Percentiles rank a stretch among this genome's conserved stretches.
Evolutionary conservation across 2,113 vertebrate species (phyloP).

Genomic region (Mionectes macconnelli): DNA sequence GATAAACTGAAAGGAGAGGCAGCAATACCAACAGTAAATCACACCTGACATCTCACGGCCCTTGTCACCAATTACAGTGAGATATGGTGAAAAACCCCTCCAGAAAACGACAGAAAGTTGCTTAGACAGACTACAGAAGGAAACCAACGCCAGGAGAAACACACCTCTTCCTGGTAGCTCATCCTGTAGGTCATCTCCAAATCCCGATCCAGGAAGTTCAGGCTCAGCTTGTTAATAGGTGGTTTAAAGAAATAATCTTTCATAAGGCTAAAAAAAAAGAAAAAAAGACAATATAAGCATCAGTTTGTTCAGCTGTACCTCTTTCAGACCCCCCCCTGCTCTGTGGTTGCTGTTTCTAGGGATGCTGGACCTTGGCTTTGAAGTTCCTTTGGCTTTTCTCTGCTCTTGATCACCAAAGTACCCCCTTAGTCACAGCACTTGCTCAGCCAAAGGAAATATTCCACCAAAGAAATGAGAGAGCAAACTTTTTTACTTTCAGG

Average conservation of each 20-base stretch:
- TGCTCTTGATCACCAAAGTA: background rate
- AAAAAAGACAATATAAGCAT: background rate
- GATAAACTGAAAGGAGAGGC: background rate
- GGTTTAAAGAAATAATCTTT: slow-evolving; percentile 99
- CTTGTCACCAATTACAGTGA: background rate
- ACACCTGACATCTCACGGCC: background rate
- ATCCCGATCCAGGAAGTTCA: slow-evolving; percentile 90
- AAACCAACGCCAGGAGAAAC: background rate
- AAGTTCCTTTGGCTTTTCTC: background rate
- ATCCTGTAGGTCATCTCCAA: slow-evolving; percentile 88
- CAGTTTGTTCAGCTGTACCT: background rate
- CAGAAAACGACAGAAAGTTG: background rate
- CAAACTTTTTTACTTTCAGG: background rate
- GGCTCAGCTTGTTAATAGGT: slow-evolving; percentile 94
- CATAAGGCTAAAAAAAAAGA: slow-evolving; percentile 85
- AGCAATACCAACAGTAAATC: background rate
- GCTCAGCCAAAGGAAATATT: background rate
- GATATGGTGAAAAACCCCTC: background rate
- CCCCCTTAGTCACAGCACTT: background rate
- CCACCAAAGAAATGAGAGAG: background rate
- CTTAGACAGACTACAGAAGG: background rate
- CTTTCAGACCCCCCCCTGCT: background rate
- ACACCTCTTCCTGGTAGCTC: slow-evolving; percentile 94
- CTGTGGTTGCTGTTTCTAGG: background rate
- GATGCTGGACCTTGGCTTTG: background rate